These are phyloP conservation scores for Drosophila nebulosa DNA, from an alignment of 1,140 invertebrate genomes.

Conservation along the genomic window DNA sequence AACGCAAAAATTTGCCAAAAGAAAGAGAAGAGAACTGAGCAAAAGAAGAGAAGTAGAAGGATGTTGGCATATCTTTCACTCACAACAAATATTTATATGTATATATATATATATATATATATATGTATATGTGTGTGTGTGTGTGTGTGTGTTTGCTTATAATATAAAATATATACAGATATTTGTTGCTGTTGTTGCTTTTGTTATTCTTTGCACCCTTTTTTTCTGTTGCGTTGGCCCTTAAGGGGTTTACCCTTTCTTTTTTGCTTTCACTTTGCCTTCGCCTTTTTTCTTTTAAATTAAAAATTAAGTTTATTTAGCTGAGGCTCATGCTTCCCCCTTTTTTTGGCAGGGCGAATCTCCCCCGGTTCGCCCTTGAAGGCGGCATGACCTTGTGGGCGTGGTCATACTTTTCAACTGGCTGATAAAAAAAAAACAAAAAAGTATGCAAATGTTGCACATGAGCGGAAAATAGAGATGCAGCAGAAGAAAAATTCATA, in stretches of 20 bases:
- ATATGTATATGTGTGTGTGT: slow-evolving; percentile 41
- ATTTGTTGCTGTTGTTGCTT: slow-evolving; percentile 49
- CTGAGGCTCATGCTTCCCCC: slow-evolving; percentile 23
- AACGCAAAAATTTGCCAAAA: background rate
- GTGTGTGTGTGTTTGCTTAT: slow-evolving; percentile 62
- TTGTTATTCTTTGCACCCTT: slow-evolving; percentile 75
- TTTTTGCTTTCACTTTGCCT: slow-evolving; percentile 46
- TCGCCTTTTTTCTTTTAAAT: slow-evolving; percentile 36
- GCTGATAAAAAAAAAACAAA: slow-evolving; percentile 8
- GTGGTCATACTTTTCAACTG: slow-evolving; percentile 6
- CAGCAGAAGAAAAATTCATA: slow-evolving; percentile 28
- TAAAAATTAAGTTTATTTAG: slow-evolving; percentile 68
- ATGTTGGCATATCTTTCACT: slow-evolving; percentile 64
- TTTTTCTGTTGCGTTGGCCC: slow-evolving; percentile 23
- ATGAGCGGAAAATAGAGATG: background rate
- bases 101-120: slow-evolving; percentile 18
- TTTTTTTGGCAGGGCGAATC: too few relatives aligned
- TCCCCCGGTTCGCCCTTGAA: slow-evolving; percentile 67
- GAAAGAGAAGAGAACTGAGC: background rate
- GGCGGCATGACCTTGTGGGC: slow-evolving; percentile 58
- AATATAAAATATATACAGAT: slow-evolving; percentile 59
- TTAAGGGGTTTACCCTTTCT: slow-evolving; percentile 1
- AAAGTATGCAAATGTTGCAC: slow-evolving; percentile 71
- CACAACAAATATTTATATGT: slow-evolving; percentile 71
- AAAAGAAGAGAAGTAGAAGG: slow-evolving; percentile 45